These are phyloP conservation scores for Promerops cafer DNA, from an alignment of 2,113 vertebrate species.

Conservation along the genomic window DNA sequence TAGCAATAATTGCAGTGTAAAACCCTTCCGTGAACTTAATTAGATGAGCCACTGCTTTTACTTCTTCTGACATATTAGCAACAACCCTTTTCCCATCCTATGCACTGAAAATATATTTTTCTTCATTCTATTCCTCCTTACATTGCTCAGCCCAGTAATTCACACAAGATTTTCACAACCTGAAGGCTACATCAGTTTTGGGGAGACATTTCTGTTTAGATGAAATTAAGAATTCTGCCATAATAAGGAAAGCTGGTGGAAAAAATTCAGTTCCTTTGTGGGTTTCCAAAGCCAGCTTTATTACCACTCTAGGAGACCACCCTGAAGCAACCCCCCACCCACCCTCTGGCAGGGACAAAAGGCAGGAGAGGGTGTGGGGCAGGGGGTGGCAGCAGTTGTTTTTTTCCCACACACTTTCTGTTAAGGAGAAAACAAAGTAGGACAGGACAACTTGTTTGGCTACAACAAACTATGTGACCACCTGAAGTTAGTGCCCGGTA, in stretches of 20 bases:
- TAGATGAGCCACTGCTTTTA: neutral
- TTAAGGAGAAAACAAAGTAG: slow-evolving; percentile 6
- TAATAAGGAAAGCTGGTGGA: neutral
- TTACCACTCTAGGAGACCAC: neutral
- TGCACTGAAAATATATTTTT: neutral
- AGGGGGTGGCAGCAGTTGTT: neutral
- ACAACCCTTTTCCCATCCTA: neutral
- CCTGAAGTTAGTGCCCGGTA: neutral
- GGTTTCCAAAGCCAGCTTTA: neutral
- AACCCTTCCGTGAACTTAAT: neutral
- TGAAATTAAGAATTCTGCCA: neutral
- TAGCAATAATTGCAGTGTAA: neutral
- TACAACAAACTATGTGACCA: neutral
- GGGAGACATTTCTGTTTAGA: neutral
- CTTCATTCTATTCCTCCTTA: neutral
- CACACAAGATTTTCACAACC: neutral
- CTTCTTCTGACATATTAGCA: neutral
- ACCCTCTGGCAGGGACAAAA: neutral
- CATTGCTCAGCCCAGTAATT: neutral
- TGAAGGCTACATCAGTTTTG: neutral
- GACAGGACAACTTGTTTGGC: neutral
- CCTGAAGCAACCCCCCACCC: neutral
- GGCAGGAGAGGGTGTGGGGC: neutral
- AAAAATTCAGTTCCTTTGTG: neutral
- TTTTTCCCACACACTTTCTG: neutral